A percentile compares a stretch with the other conserved stretches of the same genome.
Conservation (phyloP, 2,888 invertebrate genomes). For the Euproctis similis region DNA sequence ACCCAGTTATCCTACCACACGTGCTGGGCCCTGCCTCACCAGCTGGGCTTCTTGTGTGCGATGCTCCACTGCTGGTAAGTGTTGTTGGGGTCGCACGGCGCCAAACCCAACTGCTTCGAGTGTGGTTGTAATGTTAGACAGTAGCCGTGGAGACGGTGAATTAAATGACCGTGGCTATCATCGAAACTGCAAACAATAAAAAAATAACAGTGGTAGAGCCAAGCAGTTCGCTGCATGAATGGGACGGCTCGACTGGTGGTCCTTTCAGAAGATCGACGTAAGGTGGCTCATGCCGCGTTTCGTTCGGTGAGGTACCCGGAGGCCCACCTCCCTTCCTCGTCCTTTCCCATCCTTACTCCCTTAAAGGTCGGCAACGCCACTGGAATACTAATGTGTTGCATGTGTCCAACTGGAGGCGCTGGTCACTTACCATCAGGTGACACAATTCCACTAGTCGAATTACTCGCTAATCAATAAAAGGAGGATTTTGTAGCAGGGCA, state of each 20-base stretch:
- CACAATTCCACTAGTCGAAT: not conserved
- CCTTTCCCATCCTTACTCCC: too few relatives aligned
- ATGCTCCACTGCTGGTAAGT: conserved; percentile 93
- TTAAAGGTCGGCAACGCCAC: too few relatives aligned
- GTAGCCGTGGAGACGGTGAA: conserved; percentile 85
- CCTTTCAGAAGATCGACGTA: too few relatives aligned
- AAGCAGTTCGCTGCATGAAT: too few relatives aligned
- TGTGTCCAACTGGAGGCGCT: too few relatives aligned
- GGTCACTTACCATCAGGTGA: not conserved
- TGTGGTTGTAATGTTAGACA: conserved; percentile 91
- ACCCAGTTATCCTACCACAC: conserved; percentile 1
- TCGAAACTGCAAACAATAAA: conserved; percentile 77
- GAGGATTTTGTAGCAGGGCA: too few relatives aligned
- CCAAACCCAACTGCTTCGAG: conserved; percentile 83
- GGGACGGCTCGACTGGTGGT: too few relatives aligned
- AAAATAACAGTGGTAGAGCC: too few relatives aligned
- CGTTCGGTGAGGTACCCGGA: too few relatives aligned
- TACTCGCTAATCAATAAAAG: not conserved
- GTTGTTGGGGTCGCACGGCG: conserved; percentile 89
- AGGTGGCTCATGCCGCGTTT: too few relatives aligned
- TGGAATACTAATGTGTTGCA: too few relatives aligned
- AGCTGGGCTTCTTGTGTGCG: conserved; percentile 47
- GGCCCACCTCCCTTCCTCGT: too few relatives aligned
- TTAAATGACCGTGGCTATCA: conserved; percentile 81
- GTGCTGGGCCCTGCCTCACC: conserved; percentile 32